A percentile compares a stretch with the other conserved stretches of the same genome.
These are phyloP conservation scores for Diloba caeruleocephala DNA, from an alignment of 2,888 invertebrate genomes.

Conservation along the genomic window DNA sequence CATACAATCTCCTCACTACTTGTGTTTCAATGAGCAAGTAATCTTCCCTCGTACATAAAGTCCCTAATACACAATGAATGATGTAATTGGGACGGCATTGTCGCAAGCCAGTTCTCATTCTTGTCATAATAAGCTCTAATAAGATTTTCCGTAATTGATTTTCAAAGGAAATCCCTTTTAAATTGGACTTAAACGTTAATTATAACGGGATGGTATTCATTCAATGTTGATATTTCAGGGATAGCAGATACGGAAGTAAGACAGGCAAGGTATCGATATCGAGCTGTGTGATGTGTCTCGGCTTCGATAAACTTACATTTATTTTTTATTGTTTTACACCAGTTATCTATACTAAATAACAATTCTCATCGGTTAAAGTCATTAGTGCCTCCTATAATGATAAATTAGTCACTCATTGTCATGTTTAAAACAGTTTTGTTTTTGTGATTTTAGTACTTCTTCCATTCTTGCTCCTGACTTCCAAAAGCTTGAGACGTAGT, in stretches of 20 bases:
- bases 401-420: not conserved
- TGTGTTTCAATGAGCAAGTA: conserved; percentile 36
- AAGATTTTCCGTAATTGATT: conserved; percentile 60
- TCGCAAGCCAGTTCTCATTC: conserved; percentile 43
- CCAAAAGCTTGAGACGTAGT: not conserved
- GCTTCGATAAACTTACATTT: conserved; percentile 45
- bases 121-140: conserved; percentile 49
- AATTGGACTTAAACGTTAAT: conserved; percentile 50
- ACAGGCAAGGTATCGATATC: conserved; percentile 41
- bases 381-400: not conserved
- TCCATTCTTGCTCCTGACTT: not conserved
- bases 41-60: conserved; percentile 24
- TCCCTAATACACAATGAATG: conserved; percentile 37
- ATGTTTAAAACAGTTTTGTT: not conserved
- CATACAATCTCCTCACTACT: conserved; percentile 36
- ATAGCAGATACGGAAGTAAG: conserved; percentile 15
- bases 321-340: not conserved
- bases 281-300: too few relatives aligned
- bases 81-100: conserved; percentile 50
- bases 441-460: not conserved
- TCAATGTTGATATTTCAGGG: conserved; percentile 41
- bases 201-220: conserved; percentile 43
- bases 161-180: conserved; percentile 56
- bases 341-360: not conserved
- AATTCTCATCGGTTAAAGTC: not conserved